phyloP scores from a whole-genome alignment of 2,888 invertebrate species.

The Papilio gigon region DNA sequence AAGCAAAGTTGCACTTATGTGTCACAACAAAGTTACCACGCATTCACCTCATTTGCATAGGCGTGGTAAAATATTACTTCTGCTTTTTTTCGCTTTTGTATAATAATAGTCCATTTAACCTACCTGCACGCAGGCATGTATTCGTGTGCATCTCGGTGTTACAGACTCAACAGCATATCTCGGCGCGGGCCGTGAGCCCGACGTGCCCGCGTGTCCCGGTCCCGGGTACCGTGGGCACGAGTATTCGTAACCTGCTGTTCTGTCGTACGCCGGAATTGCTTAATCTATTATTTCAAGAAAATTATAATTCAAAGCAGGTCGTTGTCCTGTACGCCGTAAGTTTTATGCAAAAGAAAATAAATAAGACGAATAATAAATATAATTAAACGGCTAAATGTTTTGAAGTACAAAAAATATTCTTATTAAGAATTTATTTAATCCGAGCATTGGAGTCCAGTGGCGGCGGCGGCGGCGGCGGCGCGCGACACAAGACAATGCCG shows the following conservation, averaged over 20 bases:
- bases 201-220: neutral
- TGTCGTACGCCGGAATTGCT: neutral
- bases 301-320: neutral
- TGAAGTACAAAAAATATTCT: conserved; percentile 4
- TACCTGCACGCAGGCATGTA: neutral
- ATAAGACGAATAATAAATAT: neutral
- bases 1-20: neutral
- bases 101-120: too few relatives aligned
- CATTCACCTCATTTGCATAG: neutral
- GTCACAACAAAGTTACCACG: neutral
- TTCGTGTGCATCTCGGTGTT: neutral
- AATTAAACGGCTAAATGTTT: neutral
- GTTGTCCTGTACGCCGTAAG: neutral
- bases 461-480: neutral
- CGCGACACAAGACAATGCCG: conserved; percentile 33
- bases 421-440: conserved; percentile 8
- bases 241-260: neutral
- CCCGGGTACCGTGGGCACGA: neutral
- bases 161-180: neutral
- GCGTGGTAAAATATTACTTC: too few relatives aligned
- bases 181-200: neutral
- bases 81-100: too few relatives aligned
- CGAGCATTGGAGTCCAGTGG: neutral
- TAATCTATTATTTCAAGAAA: neutral
- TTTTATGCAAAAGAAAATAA: neutral